Base-by-base conservation (phyloP, 2,797 vertebrate genomes). In the Coranthus polyacanthus region DNA sequence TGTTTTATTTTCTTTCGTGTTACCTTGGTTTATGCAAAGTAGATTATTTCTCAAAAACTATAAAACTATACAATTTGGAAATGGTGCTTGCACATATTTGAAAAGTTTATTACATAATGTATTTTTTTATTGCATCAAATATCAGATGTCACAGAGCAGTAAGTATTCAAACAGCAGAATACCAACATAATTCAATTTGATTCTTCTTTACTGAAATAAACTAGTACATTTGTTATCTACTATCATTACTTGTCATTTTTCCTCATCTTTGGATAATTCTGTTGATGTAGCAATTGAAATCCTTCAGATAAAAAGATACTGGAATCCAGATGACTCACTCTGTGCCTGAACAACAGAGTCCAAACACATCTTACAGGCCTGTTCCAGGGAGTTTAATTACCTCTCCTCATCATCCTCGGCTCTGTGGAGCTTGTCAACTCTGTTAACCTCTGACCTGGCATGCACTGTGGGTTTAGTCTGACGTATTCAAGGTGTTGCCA, bases 401-500 rank as follows among this genome's bases (percentile, higher is more conserved):
- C 56, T 61, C 24, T 15, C 57, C 53, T 78, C 59, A 46, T 53
- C 55, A 45, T 67, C 39, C 44, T 81, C 17, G 0, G 58, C 43
- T 79, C 67, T 59, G 50, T 68, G 66, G 49, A 72, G 70, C 76
- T 80, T 64, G 82, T 87, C 55, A 12, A 75, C 81, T 75, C 63
- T 20, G 18, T 12, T 78, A 86, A 88, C 89, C 89, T 75, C 50
- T 84, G 89, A 87, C 88, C 88, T 17, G 37, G 75, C 68, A 64
- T 57, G 58, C 78, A 80, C 59, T 70, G 82, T 82, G 68, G 76
- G 69, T 88, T 91, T 81, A 81, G 74, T 72, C 72, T 67, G 79
- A 89, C 79, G 71, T 84, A 88, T 89, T 90, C 79, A 91, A 91
- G 90, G 88, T 92, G 87, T 89, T 83, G 47, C 85, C 89, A 88